Conservation (phyloP, 2,113 vertebrate species). For the Phyllostomus hastatus region DNA sequence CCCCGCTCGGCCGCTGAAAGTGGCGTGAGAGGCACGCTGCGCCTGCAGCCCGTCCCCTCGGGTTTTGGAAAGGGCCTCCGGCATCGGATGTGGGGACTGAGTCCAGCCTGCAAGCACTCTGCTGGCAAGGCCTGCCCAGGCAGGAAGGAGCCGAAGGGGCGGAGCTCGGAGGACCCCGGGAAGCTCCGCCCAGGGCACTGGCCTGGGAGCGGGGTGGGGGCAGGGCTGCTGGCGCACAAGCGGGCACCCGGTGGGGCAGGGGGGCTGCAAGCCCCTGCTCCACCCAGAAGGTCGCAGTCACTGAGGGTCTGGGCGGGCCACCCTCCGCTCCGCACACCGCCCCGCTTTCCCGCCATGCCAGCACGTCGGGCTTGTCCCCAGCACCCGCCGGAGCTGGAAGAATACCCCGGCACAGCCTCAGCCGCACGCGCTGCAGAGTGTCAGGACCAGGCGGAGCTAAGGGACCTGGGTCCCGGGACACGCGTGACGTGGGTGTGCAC, state of each 20-base stretch:
- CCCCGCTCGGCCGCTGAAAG: neutral
- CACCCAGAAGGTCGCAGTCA: neutral
- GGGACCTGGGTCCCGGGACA: neutral
- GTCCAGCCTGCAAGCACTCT: neutral
- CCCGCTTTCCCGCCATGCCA: fast-evolving
- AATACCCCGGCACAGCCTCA: neutral
- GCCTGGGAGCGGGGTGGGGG: fast-evolving
- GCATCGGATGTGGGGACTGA: constrained; percentile 29
- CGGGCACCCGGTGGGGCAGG: neutral
- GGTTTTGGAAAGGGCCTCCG: constrained; percentile 5
- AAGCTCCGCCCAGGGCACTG: fast-evolving
- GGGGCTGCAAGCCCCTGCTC: neutral
- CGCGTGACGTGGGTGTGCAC: no score
- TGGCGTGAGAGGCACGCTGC: neutral
- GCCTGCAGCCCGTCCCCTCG: neutral
- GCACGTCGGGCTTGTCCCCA: neutral
- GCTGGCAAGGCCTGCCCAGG: neutral
- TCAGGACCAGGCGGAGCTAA: neutral
- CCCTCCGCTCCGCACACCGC: fast-evolving
- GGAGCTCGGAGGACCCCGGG: neutral
- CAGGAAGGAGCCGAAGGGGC: neutral
- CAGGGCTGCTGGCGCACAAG: neutral
- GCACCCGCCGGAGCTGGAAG: neutral
- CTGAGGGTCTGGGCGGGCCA: fast-evolving
- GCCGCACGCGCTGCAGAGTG: neutral